A percentile compares a stretch with the other conserved stretches of the same genome.
phyloP scores from a whole-genome alignment of 2,113 vertebrate genomes.

The Addax nasomaculatus region DNA sequence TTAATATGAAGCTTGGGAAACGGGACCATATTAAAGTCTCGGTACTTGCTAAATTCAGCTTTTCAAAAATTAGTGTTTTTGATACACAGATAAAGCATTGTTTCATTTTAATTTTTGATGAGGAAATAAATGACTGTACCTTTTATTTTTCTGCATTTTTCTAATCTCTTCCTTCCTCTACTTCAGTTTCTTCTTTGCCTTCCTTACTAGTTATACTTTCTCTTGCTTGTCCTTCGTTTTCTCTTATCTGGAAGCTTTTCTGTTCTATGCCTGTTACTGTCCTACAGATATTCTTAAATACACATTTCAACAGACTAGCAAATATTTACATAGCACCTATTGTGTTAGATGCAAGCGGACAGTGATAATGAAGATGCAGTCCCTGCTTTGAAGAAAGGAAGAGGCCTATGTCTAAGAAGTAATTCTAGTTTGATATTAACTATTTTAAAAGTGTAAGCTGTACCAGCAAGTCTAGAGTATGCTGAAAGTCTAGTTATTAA shows the following conservation, averaged over 20 bases:
- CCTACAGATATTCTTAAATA: constrained; percentile 16
- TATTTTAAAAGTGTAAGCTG: neutral
- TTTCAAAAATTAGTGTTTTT: constrained; percentile 32
- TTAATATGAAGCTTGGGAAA: neutral
- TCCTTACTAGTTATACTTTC: neutral
- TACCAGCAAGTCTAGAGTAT: neutral
- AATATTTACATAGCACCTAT: neutral
- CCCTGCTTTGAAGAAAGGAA: neutral
- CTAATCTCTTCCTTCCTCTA: neutral
- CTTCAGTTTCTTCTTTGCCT: neutral
- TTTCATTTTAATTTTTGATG: neutral
- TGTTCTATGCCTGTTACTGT: neutral
- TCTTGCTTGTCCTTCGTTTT: neutral
- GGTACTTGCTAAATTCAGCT: neutral
- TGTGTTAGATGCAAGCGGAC: neutral
- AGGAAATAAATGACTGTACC: neutral
- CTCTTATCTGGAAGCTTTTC: neutral
- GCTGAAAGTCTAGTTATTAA: neutral
- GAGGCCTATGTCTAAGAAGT: neutral
- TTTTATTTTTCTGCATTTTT: neutral
- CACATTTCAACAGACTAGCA: neutral
- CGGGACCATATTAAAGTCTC: neutral
- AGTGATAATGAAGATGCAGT: neutral
- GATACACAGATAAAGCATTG: neutral
- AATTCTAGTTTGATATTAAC: constrained; percentile 9